A percentile compares a stretch with the other conserved stretches of the same genome.
phyloP scores from a whole-genome alignment of 2,797 vertebrate genomes.

The Acanthiza pusilla region DNA sequence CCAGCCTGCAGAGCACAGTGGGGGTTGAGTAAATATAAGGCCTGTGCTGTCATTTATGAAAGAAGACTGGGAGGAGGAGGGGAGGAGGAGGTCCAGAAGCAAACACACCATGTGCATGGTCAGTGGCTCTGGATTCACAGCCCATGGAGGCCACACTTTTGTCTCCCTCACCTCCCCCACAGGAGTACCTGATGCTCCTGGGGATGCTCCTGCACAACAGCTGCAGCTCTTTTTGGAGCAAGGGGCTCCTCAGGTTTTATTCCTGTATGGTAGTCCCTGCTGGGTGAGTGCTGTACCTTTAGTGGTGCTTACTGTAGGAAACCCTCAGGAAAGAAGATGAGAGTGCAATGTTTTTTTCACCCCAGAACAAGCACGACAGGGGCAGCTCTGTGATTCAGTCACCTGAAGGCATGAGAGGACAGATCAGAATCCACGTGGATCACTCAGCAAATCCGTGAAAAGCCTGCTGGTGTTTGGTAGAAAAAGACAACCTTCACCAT shows the following conservation, averaged over 20 bases:
- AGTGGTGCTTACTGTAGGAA: neutral
- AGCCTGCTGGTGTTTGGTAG: neutral
- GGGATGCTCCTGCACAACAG: neutral
- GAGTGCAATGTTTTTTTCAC: neutral
- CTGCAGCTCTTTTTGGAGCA: neutral
- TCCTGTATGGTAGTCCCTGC: neutral
- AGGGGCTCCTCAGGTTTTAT: neutral
- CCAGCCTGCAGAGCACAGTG: neutral
- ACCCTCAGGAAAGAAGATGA: neutral
- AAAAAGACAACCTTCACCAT: neutral
- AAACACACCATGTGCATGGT: fast-evolving
- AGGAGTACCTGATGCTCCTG: neutral
- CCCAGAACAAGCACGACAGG: neutral
- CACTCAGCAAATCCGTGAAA: neutral
- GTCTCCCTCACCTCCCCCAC: fast-evolving
- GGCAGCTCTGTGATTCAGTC: neutral
- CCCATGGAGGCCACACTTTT: neutral
- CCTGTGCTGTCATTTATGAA: neutral
- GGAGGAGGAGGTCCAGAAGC: neutral
- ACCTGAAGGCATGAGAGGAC: neutral
- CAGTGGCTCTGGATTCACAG: fast-evolving
- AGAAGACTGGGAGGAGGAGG: neutral
- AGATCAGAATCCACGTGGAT: fast-evolving
- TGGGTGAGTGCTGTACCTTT: fast-evolving
- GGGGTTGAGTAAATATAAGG: neutral